Evolutionary conservation across 2,888 invertebrate genomes (phyloP), one percentile per base, ranked within the genome.

Genomic region (Eupithecia abbreviata): DNA sequence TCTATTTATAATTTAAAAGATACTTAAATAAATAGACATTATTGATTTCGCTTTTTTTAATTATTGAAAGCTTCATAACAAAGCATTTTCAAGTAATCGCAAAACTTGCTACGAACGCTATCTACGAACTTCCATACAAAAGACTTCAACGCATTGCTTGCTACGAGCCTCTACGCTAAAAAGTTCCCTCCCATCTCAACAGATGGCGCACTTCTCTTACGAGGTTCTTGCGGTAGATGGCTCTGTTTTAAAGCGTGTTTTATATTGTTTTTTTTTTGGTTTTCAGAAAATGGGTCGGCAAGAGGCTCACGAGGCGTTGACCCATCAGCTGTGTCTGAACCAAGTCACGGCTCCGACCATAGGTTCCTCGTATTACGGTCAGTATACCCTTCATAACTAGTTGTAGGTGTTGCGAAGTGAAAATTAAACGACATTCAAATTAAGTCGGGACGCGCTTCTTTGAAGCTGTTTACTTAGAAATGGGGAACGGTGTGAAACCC

Each of bases 211-310:
- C 18, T 45, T 41, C 74, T 77, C 72, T 82, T 66, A 12, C 71
- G 3, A 0, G 0, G 0, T 0, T 3, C 0, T 2, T 0, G 3
- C 4, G 30, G 85, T 74, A 92, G 91, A 88, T 90, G 89, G 89
- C 90, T 89, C 78, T 86, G 55, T 79, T 71, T 47, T 69, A 78
- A 76, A 49, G 45, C 68, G 72, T 74, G 2, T n/a, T 13, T 51
- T 18, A 41, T 18, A 51, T 30, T 45, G 9, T 74, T 80, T 76
- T 80, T 76, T 80, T 71, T 79, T 81, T 83, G 79, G 77, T 83
- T 89, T 80, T 84, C 92, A 95, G 95, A 95, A 95, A 93, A 92
- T 94, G 92, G 91, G 92, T 81, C 91, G 92, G 12, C 93, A 93
- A 84, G 95, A 94, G 81, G 87, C 86, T 76, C 87, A 86, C 80